A percentile compares a stretch with the other conserved stretches of the same genome.
phyloP scores from a whole-genome alignment of 2,113 vertebrate genomes.

The Amblyornis subalaris region DNA sequence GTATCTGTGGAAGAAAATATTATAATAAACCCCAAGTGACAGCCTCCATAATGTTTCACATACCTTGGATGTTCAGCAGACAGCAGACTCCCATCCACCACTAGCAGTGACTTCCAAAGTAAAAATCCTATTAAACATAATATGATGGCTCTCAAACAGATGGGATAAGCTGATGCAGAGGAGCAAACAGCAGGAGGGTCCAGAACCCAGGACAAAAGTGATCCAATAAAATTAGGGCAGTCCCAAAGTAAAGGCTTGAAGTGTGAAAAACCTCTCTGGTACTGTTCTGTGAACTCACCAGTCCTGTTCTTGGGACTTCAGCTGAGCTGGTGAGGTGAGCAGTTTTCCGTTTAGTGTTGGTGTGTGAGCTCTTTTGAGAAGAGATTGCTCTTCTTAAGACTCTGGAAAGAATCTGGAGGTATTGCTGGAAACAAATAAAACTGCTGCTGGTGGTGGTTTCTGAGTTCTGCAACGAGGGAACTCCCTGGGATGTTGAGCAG shows the following conservation, averaged over 20 bases:
- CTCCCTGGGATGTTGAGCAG: background rate
- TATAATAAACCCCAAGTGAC: background rate
- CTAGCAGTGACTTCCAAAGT: background rate
- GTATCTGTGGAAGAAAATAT: background rate
- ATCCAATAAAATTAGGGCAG: background rate
- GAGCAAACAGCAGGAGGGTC: background rate
- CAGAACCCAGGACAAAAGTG: background rate
- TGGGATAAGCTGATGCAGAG: background rate
- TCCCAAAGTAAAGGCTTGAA: background rate
- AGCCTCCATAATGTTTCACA: background rate
- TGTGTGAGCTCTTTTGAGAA: background rate
- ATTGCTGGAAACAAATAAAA: background rate
- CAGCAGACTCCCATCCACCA: background rate
- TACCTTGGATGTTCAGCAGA: background rate
- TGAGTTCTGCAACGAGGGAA: background rate
- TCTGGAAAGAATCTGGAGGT: background rate
- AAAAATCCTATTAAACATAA: background rate
- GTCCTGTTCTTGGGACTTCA: background rate
- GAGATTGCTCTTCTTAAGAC: background rate
- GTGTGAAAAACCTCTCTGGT: background rate
- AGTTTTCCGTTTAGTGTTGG: background rate
- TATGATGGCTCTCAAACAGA: background rate
- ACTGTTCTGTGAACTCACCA: background rate
- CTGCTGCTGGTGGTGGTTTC: background rate
- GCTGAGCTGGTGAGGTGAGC: background rate